These are phyloP conservation scores for Andrena trimmerana DNA, from an alignment of 2,888 invertebrate species.

Conservation along the genomic window DNA sequence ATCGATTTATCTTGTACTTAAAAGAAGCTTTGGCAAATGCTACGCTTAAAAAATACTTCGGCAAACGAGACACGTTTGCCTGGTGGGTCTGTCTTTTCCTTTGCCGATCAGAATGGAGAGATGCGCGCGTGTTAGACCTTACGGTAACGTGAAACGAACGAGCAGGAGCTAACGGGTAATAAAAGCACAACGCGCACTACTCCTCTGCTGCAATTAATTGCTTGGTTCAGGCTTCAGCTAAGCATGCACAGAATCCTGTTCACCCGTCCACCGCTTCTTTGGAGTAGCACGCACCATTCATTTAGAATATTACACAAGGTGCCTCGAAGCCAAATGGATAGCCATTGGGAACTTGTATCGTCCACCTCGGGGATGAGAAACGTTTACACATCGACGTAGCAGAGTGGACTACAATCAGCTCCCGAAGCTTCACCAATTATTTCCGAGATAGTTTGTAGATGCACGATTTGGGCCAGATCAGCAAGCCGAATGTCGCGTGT, in stretches of 20 bases:
- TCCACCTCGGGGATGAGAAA: background rate
- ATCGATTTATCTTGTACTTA: conserved; percentile 53
- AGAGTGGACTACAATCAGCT: background rate
- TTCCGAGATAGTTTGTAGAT: no score
- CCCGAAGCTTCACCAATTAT: background rate
- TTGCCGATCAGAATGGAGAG: conserved; percentile 27
- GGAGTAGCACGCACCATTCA: background rate
- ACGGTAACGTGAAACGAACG: conserved; percentile 43
- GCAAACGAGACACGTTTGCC: conserved; percentile 56
- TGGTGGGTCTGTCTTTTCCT: conserved; percentile 25
- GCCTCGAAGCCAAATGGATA: background rate
- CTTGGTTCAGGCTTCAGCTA: background rate
- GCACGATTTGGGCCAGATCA: background rate
- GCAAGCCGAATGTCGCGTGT: background rate
- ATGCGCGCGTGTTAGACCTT: conserved; percentile 28
- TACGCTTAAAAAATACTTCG: conserved; percentile 67
- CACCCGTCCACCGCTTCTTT: background rate
- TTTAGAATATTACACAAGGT: background rate
- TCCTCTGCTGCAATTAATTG: background rate
- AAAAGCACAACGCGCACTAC: conserved; percentile 5
- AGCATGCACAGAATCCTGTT: background rate
- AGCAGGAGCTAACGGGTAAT: conserved; percentile 1
- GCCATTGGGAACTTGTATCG: background rate
- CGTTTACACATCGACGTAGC: background rate
- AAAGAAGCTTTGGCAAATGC: conserved; percentile 74